These are phyloP conservation scores for Tadarida brasiliensis DNA, from an alignment of 2,797 vertebrate species.

Conservation along the genomic window DNA sequence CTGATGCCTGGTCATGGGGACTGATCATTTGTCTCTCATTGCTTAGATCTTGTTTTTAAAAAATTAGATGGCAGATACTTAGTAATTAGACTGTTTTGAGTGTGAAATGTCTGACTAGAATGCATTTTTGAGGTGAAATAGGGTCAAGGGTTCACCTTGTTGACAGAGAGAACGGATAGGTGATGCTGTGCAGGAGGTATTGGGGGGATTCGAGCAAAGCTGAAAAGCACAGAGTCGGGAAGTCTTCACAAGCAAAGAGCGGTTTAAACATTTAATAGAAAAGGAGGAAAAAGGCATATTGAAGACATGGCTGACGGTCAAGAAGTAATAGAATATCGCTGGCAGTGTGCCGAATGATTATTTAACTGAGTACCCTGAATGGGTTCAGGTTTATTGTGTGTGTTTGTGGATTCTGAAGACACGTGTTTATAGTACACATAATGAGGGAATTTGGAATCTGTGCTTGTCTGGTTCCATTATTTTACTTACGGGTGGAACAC, in stretches of 20 bases:
- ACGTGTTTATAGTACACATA: conserved; percentile 72
- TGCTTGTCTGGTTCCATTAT: conserved; percentile 81
- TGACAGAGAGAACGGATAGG: conserved; percentile 27
- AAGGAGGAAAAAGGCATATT: conserved; percentile 71
- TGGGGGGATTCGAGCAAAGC: conserved; percentile 43
- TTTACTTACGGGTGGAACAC: conserved; percentile 79
- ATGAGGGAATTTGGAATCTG: conserved; percentile 85
- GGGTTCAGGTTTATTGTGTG: conserved; percentile 54
- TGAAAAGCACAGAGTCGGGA: conserved; percentile 38
- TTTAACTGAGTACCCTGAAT: conserved; percentile 65
- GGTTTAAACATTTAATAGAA: conserved; percentile 71
- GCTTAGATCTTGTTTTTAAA: not conserved
- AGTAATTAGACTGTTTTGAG: conserved; percentile 58
- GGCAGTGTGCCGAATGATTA: conserved; percentile 58
- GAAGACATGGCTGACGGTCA: conserved; percentile 71
- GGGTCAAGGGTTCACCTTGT: conserved; percentile 40
- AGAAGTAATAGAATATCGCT: conserved; percentile 47
- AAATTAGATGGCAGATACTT: not conserved
- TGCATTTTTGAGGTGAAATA: not conserved
- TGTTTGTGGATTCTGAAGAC: conserved; percentile 68
- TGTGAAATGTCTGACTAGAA: not conserved
- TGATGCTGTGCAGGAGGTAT: not conserved
- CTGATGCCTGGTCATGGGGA: not conserved
- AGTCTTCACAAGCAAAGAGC: conserved; percentile 54
- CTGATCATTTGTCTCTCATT: not conserved